Evolutionary conservation across 2,797 vertebrate genomes (phyloP), one percentile per base, ranked within the genome.

Genomic region (Melanotaenia trifasciata): DNA sequence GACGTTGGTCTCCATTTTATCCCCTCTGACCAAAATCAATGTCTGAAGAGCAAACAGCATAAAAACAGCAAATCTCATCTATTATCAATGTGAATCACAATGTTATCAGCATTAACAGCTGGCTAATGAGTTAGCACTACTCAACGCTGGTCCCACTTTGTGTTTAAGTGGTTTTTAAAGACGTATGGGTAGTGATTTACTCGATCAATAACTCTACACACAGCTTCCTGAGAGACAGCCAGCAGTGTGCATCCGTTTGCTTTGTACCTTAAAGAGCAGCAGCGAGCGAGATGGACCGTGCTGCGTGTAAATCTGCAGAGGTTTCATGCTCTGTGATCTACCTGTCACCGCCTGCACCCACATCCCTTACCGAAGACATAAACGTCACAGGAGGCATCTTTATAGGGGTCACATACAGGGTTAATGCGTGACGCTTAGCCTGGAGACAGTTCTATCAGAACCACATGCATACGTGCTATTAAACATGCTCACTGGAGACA

Each of bases 361-460:
- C 87, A 88, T 92, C 81, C 80, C 87, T 92, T 90, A 86, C 61
- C 79, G 33, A 40, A 77, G 80, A 88, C 85, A 94, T 93, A 92
- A 94, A 93, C 45, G 87, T 91, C 91, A 90, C 56, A 5, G 58
- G 67, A 79, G 88, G 82, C 85, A 86, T 90, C 65, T 94, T 94
- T 93, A 94, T 89, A 77, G 84, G 78, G 93, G 93, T 94, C 90
- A 93, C 43, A 76, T 74, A 75, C 88, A 79, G 84, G 92, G 93
- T 94, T 94, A 93, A 92, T 91, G 90, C 87, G 76, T 83, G 81
- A 87, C 70, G 70, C 83, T 84, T 82, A 71, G 62, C 70, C 67
- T 50, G 72, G 40, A 81, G 82, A 84, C 67, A 73, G 50, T 78
- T 81, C 76, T 72, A 89, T 88, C 79, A 84, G 67, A 3, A 18